Evolutionary conservation across 2,797 vertebrate genomes (phyloP), one percentile per base, ranked within the genome.

Genomic region (Clarias pachynema): DNA sequence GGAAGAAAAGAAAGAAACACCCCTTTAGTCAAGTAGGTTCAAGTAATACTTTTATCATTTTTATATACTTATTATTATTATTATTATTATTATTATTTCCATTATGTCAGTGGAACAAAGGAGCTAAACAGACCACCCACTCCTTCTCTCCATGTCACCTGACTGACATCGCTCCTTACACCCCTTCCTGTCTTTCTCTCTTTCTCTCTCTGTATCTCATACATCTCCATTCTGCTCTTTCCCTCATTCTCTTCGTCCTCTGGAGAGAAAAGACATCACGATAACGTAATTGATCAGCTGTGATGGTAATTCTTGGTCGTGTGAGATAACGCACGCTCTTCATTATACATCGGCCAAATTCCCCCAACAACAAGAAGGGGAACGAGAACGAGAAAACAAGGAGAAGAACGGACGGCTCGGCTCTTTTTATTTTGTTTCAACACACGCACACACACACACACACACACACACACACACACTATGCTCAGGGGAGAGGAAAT

Each of bases 311-410:
- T 86, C 53, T 86, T 59, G 80, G 69, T 63, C 77, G 82, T 49
- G 63, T 24, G 56, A 86, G 86, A 89, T 84, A 90, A 81, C 49
- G 31, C 44, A 63, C 22, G 80, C 69, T 84, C 83, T 89, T 89
- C 86, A 85, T 89, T 90, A 90, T 78, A 82, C 77, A 86, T 79
- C 83, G 83, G 56, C 56, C 60, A 78, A 86, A 87, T 85, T 10
- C 77, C 77, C 85, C 60, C 56, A 66, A 31, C 68, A 84, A 85
- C 62, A 49, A 65, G n/a, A 29, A 49, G 34, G 24, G 29, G 37
- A 29, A 53, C 26, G 16, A 49, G 37, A 29, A 66, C 18, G 16
- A 49, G n/a, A 29, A 66, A 84, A 84, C 62, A 49, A 65, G n/a
- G 26, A 49, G 34, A 15, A 29, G 37, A 29, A 66, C 26, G 16